Percentiles rank a stretch among this genome's conserved stretches.
Evolutionary conservation across 2,113 vertebrate genomes (phyloP).

Genomic region (Gymnocephalus cernua): DNA sequence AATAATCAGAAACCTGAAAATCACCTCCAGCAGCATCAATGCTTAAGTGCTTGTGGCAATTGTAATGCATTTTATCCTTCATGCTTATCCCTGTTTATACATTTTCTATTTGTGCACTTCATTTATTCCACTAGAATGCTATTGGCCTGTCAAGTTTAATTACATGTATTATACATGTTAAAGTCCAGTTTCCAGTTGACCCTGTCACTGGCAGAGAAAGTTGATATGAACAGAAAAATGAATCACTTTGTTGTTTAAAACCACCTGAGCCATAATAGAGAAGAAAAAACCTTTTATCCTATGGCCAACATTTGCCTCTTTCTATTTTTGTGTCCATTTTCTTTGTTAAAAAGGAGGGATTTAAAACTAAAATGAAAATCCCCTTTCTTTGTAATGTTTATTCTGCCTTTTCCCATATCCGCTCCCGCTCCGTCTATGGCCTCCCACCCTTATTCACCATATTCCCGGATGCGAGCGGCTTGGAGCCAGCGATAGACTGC

Average conservation of each 20-base stretch:
- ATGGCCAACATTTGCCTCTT: constrained; percentile 21
- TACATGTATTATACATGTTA: constrained; percentile 16
- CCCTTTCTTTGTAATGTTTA: constrained; percentile 77
- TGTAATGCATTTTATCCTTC: constrained; percentile 35
- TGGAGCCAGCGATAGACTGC: constrained; percentile 75
- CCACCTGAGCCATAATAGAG: constrained; percentile 33
- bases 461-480: constrained; percentile 77
- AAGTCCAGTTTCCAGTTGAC: constrained; percentile 51
- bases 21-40: constrained; percentile 15
- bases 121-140: constrained; percentile 28
- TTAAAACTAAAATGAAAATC: constrained; percentile 68
- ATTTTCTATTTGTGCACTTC: constrained; percentile 32
- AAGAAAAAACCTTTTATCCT: constrained; percentile 30
- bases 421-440: constrained; percentile 60
- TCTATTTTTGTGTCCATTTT: constrained; percentile 40
- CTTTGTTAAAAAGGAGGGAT: constrained; percentile 24
- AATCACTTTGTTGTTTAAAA: constrained; percentile 45
- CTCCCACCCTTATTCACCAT: constrained; percentile 72
- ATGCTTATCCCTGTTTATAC: constrained; percentile 34
- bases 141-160: constrained; percentile 40
- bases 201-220: constrained; percentile 19
- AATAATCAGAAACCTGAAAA: constrained; percentile 37
- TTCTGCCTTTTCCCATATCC: constrained; percentile 80
- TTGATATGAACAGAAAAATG: constrained; percentile 27
- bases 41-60: constrained; percentile 7